A percentile compares a stretch with the other conserved stretches of the same genome.
Evolutionary conservation across 1,140 invertebrate species (phyloP).

Genomic region (Lepidostoma basale): DNA sequence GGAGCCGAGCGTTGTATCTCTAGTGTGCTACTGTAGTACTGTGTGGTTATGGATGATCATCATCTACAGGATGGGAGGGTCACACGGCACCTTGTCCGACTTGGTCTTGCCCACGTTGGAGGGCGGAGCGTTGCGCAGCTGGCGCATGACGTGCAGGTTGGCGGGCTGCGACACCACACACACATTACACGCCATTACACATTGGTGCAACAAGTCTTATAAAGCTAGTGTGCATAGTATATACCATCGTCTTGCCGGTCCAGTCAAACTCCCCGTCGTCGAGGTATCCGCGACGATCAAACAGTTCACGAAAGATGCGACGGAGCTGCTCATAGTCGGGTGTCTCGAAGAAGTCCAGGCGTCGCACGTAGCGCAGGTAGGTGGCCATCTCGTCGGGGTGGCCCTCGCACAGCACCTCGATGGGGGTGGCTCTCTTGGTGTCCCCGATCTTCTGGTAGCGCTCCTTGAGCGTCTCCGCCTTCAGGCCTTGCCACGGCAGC

Average conservation of each 20-base stretch:
- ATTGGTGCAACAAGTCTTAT: not conserved
- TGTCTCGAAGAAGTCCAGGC: conserved; percentile 99
- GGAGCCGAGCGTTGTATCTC: too few relatives aligned
- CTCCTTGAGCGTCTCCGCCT: conserved; percentile 99
- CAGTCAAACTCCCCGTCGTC: conserved; percentile 98
- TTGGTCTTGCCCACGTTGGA: conserved; percentile 83
- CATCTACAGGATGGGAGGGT: not conserved
- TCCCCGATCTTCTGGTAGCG: conserved; percentile 99
- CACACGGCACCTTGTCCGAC: conserved; percentile 78
- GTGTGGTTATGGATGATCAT: too few relatives aligned
- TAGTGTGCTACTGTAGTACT: too few relatives aligned
- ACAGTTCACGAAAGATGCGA: conserved; percentile 93
- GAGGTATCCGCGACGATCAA: conserved; percentile 89
- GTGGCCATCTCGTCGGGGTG: conserved; percentile 97
- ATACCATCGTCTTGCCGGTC: conserved; percentile 94
- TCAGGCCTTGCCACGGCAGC: conserved; percentile 99
- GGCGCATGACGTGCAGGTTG: conserved; percentile 77
- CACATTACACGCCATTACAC: not conserved
- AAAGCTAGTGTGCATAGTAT: not conserved
- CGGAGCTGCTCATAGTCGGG: conserved; percentile 99
- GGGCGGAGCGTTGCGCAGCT: conserved; percentile 79
- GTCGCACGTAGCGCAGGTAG: conserved; percentile 95
- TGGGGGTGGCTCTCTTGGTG: conserved; percentile 96
- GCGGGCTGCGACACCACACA: conserved; percentile 63
- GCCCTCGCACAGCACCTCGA: conserved; percentile 96